These are phyloP conservation scores for Drosophila mercatorum DNA, from an alignment of 2,888 invertebrate genomes.

Conservation along the genomic window DNA sequence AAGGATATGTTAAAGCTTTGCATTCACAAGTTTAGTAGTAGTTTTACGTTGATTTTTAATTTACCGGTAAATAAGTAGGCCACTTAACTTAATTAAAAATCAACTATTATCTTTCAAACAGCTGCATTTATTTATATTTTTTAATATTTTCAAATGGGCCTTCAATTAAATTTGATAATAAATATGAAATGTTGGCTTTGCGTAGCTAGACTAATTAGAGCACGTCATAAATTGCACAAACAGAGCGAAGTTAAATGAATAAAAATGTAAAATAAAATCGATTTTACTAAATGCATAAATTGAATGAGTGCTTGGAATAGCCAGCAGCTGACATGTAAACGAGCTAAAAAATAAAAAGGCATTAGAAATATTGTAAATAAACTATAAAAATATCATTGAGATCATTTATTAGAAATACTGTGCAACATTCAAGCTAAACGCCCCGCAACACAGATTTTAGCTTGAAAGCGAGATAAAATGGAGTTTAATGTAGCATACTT, in stretches of 20 bases:
- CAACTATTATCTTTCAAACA: too few species aligned
- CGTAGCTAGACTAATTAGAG: neutral
- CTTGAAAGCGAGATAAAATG: neutral
- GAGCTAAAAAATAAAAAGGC: neutral
- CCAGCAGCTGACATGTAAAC: slow-evolving; percentile 1
- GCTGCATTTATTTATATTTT: too few species aligned
- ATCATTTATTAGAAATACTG: neutral
- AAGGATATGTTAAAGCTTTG: too few species aligned
- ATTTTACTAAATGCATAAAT: neutral
- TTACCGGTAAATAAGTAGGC: too few species aligned
- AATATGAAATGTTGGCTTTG: neutral
- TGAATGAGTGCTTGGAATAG: neutral
- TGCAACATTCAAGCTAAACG: neutral
- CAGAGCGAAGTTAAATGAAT: neutral
- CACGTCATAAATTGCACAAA: neutral
- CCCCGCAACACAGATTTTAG: too few species aligned
- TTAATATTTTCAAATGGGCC: neutral
- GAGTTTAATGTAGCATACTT: slow-evolving; percentile 57
- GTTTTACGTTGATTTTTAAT: too few species aligned
- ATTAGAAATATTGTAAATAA: neutral
- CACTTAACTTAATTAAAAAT: too few species aligned
- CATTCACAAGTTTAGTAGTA: too few species aligned
- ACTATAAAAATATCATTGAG: neutral
- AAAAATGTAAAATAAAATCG: neutral
- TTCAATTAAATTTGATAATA: neutral